Evolutionary conservation across 1,140 invertebrate species (phyloP).

Genomic region (Diabrotica virgifera): DNA sequence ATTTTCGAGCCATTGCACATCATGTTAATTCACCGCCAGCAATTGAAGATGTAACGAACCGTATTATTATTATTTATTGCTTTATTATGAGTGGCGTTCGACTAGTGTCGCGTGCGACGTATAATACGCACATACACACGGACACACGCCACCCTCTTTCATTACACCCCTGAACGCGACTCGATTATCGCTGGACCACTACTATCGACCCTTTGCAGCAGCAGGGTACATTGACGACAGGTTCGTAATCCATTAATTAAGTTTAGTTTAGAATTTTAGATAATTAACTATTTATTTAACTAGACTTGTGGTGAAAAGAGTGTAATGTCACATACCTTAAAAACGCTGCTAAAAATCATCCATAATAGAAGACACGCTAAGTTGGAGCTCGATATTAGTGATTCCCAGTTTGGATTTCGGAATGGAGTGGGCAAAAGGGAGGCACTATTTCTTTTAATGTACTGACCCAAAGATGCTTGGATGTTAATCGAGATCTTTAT

Average conservation of each 20-base stretch:
- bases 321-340: no score
- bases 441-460: no score
- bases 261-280: background rate
- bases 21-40: background rate
- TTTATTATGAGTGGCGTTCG: background rate
- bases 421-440: no score
- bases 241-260: background rate
- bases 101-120: background rate
- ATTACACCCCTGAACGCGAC: conserved; percentile 1
- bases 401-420: no score
- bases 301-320: no score
- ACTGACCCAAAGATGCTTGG: no score
- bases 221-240: background rate
- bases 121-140: background rate
- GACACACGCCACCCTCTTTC: background rate
- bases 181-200: background rate
- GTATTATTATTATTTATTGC: conserved; percentile 3
- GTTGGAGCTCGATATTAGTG: no score
- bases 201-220: background rate
- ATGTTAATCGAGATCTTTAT: no score
- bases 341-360: no score
- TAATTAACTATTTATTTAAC: no score
- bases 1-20: no score
- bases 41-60: background rate
- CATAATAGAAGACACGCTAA: no score